Conservation (phyloP, 2,113 vertebrate species). For the Ivindomyrus marchei region DNA sequence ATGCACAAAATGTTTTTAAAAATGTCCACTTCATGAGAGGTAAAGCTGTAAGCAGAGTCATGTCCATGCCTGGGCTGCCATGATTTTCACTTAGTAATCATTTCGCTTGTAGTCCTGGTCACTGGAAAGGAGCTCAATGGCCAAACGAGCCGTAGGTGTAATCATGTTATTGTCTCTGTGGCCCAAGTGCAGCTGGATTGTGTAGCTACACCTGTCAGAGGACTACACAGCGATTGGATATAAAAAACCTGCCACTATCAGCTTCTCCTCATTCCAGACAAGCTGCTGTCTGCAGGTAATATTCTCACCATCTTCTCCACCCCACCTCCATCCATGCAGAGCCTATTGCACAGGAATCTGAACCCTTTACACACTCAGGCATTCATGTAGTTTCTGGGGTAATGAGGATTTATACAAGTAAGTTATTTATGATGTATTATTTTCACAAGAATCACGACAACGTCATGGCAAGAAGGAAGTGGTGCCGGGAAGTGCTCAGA, state of each 20-base stretch:
- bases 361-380: not conserved
- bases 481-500: slow-evolving; percentile 81
- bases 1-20: not conserved
- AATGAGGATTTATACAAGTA: not conserved
- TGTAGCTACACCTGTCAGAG: not conserved
- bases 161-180: not conserved
- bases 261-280: not conserved
- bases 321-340: not conserved
- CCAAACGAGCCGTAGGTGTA: not conserved
- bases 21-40: not conserved
- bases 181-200: not conserved
- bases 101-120: not conserved
- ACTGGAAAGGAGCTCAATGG: not conserved
- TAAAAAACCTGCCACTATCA: not conserved
- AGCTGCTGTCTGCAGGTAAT: not conserved
- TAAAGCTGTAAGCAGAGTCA: not conserved
- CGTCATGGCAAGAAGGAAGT: slow-evolving; percentile 63
- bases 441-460: slow-evolving; percentile 20
- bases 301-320: not conserved
- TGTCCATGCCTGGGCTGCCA: not conserved
- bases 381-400: not conserved
- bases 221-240: not conserved
- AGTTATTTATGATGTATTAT: not conserved
- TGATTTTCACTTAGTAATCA: not conserved
- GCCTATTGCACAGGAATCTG: not conserved